Evolutionary conservation across 2,888 invertebrate genomes (phyloP).

Genomic region (Lepidocyrtoides sp.): DNA sequence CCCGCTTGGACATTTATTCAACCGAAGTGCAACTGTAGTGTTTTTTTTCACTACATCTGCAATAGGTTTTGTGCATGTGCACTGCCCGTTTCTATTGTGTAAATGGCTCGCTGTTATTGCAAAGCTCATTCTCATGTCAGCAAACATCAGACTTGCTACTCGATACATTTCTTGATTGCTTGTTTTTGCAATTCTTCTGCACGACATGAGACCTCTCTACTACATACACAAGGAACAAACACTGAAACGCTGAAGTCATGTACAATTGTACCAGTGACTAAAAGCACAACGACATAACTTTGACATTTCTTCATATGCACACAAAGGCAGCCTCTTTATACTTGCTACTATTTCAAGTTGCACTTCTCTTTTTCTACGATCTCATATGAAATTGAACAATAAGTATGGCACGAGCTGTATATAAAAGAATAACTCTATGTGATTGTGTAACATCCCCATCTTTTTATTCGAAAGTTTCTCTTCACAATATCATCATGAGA

Average conservation of each 20-base stretch:
- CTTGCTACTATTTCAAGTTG: not conserved
- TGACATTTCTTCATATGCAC: not conserved
- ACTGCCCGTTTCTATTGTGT: not conserved
- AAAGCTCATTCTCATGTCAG: constrained; percentile 27
- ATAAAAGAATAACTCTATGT: no score
- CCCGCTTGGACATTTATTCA: not conserved
- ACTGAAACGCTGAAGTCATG: not conserved
- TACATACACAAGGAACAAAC: not conserved
- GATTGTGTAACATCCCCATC: no score
- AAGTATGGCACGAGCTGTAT: no score
- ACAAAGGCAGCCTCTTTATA: not conserved
- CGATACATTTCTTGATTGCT: not conserved
- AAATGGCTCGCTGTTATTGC: constrained; percentile 5
- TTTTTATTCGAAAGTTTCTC: no score
- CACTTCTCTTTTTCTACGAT: no score
- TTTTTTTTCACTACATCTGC: not conserved
- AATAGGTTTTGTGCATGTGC: constrained; percentile 2
- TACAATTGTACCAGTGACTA: not conserved
- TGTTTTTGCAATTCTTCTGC: not conserved
- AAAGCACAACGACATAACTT: not conserved
- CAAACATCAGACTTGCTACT: not conserved
- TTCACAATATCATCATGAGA: no score
- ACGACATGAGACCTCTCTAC: not conserved
- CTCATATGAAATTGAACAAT: no score
- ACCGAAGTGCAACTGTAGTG: not conserved